Percentiles rank a stretch among this genome's conserved stretches.
phyloP scores from a whole-genome alignment of 1,140 invertebrate genomes.

The Aphis craccivora region DNA sequence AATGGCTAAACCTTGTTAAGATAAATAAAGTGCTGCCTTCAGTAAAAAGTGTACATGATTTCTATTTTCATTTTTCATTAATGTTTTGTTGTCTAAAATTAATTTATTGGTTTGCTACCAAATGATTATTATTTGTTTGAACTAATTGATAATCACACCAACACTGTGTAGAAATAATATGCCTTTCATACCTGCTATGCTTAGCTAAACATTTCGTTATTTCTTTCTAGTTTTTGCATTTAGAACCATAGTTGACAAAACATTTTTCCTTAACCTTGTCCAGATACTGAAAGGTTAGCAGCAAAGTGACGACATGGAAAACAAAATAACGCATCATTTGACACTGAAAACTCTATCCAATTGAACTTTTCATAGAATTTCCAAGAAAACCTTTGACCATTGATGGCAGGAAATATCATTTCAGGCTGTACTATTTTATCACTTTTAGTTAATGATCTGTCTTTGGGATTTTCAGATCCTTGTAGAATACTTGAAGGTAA shows the following conservation, averaged over 20 bases:
- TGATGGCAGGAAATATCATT: not conserved
- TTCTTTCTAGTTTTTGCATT: constrained; percentile 25
- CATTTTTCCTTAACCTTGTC: too few relatives aligned
- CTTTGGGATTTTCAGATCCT: not conserved
- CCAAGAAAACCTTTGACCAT: not conserved
- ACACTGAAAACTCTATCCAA: not conserved
- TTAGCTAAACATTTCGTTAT: not conserved
- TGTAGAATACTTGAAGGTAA: too few relatives aligned
- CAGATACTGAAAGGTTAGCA: not conserved
- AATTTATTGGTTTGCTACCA: not conserved
- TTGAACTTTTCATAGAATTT: not conserved
- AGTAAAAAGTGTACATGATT: not conserved
- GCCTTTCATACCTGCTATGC: not conserved
- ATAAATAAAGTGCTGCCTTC: not conserved
- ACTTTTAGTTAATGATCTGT: not conserved
- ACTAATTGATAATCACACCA: constrained; percentile 14
- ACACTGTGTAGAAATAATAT: constrained; percentile 6
- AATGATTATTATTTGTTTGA: not conserved
- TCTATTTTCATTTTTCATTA: constrained; percentile 19
- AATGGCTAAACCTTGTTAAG: not conserved
- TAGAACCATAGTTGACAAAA: constrained; percentile 1
- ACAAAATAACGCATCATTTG: not conserved
- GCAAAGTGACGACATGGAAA: not conserved
- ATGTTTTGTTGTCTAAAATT: not conserved
- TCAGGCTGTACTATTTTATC: constrained; percentile 6